A percentile compares a stretch with the other conserved stretches of the same genome.
These are phyloP conservation scores for Trachemys scripta DNA, from an alignment of 2,113 vertebrate genomes.

Conservation along the genomic window DNA sequence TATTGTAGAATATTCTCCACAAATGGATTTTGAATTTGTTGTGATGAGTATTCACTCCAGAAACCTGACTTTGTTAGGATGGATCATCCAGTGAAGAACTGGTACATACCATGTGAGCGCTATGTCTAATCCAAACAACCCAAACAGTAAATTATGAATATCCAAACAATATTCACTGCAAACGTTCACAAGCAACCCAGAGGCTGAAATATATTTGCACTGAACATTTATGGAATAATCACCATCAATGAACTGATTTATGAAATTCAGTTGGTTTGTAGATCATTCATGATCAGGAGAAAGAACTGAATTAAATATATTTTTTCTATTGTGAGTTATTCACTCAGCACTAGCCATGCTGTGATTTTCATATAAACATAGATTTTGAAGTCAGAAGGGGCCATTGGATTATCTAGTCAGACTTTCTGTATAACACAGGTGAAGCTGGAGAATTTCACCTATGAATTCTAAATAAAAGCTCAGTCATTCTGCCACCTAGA, in stretches of 20 bases:
- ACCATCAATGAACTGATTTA: neutral
- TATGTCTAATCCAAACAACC: neutral
- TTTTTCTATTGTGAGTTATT: neutral
- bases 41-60: neutral
- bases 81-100: neutral
- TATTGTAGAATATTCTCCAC: neutral
- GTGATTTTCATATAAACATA: neutral
- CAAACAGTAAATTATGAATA: slow-evolving; percentile 17
- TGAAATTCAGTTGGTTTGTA: neutral
- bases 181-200: slow-evolving; percentile 11
- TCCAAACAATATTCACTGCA: neutral
- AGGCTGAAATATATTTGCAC: neutral
- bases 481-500: neutral
- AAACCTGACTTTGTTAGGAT: neutral
- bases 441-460: neutral
- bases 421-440: neutral
- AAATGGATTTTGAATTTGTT: neutral
- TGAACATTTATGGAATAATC: neutral
- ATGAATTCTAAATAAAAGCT: neutral
- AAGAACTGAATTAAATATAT: neutral
- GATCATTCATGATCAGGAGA: neutral
- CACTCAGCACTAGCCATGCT: neutral
- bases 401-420: neutral
- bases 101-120: neutral
- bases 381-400: slow-evolving; percentile 34